Evolutionary conservation across 2,113 vertebrate genomes (phyloP).

Genomic region (Capreolus pygargus): DNA sequence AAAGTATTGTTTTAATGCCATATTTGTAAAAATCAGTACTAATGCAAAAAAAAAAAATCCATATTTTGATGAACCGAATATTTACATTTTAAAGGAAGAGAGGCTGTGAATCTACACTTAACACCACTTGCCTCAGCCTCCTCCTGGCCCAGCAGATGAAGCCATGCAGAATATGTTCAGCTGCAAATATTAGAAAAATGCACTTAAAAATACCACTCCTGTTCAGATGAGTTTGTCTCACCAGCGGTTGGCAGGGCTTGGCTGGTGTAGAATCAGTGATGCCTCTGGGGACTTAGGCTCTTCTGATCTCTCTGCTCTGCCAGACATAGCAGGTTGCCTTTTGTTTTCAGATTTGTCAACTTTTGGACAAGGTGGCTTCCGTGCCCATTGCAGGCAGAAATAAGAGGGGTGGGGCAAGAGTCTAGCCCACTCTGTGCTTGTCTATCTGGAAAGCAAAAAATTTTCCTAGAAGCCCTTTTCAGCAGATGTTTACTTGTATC

Average conservation of each 20-base stretch:
- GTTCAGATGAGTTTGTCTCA: background rate
- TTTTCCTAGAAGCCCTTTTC: background rate
- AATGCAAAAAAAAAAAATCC: background rate
- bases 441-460: constrained; percentile 16
- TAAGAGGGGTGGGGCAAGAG: background rate
- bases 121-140: background rate
- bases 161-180: background rate
- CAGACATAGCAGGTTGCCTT: background rate
- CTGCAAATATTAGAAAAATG: background rate
- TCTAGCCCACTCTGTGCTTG: background rate
- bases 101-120: background rate
- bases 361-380: background rate
- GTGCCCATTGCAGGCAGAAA: background rate
- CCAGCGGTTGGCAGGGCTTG: background rate
- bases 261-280: background rate
- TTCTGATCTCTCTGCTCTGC: background rate
- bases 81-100: background rate
- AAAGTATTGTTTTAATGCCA: background rate
- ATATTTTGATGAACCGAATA: background rate
- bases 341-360: background rate
- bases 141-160: background rate
- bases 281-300: background rate
- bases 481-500: background rate
- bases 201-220: background rate
- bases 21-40: background rate